These are phyloP conservation scores for Camelus dromedarius DNA, from an alignment of 2,113 vertebrate species.

Conservation along the genomic window DNA sequence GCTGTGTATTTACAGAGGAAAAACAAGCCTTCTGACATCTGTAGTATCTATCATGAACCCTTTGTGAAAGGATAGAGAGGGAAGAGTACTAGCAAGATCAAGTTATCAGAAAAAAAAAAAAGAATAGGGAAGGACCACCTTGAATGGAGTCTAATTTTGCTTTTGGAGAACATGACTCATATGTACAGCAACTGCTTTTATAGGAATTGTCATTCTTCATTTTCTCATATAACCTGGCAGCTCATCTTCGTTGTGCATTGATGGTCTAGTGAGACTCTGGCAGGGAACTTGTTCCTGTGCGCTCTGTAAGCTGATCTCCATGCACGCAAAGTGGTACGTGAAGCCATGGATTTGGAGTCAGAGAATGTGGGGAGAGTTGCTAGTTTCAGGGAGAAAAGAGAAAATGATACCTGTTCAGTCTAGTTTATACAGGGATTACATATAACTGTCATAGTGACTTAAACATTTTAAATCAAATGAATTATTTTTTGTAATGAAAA, in stretches of 20 bases:
- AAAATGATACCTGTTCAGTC: background rate
- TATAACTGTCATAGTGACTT: background rate
- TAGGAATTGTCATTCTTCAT: background rate
- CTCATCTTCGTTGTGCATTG: background rate
- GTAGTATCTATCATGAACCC: background rate
- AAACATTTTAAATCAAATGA: background rate
- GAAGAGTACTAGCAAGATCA: background rate
- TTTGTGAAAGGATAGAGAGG: background rate
- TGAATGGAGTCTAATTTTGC: background rate
- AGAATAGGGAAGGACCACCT: background rate
- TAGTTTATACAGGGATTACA: background rate
- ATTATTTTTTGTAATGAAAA: background rate
- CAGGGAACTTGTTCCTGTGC: background rate
- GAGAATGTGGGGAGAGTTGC: background rate
- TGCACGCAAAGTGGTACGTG: too few species aligned
- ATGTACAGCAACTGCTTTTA: background rate
- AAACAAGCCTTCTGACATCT: background rate
- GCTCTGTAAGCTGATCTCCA: background rate
- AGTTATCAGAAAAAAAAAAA: background rate
- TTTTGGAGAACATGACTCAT: background rate
- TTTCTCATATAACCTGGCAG: background rate
- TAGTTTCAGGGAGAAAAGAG: background rate
- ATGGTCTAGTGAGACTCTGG: background rate
- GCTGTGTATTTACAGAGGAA: background rate
- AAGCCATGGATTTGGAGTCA: background rate